These are phyloP conservation scores for Saccopteryx bilineata DNA, from an alignment of 2,113 vertebrate species.

Conservation along the genomic window DNA sequence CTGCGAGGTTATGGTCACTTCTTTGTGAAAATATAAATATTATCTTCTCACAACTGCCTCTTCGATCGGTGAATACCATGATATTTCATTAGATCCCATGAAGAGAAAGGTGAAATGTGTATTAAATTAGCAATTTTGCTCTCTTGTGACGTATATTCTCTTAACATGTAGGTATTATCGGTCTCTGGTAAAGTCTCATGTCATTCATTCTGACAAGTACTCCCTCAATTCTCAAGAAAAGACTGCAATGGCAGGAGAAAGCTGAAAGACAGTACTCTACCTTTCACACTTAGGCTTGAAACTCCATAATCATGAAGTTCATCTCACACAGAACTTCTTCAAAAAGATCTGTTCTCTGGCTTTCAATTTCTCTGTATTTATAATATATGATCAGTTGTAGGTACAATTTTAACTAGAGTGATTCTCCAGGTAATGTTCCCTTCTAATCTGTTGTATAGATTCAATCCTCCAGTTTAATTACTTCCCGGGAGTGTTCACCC, in stretches of 20 bases:
- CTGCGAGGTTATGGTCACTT: slow-evolving; percentile 77
- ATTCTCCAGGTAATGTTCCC: slow-evolving; percentile 94
- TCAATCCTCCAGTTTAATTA: slow-evolving; percentile 96
- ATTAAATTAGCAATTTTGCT: slow-evolving; percentile 94
- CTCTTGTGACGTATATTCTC: slow-evolving; percentile 97
- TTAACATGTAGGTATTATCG: slow-evolving; percentile 93
- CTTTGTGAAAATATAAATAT: slow-evolving; percentile 92
- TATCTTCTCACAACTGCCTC: slow-evolving; percentile 94
- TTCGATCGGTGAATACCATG: slow-evolving; percentile 93
- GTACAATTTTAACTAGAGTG: slow-evolving; percentile 91
- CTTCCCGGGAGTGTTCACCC: slow-evolving; percentile 95
- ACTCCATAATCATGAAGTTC: slow-evolving; percentile 98
- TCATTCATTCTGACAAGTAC: not conserved
- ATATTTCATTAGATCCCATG: slow-evolving; percentile 97
- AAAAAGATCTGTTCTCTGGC: slow-evolving; percentile 97
- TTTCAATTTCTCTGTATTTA: slow-evolving; percentile 96
- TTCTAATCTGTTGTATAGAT: slow-evolving; percentile 98
- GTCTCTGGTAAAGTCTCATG: slow-evolving; percentile 85
- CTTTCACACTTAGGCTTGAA: slow-evolving; percentile 96
- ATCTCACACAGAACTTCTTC: slow-evolving; percentile 98
- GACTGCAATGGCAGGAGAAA: not conserved
- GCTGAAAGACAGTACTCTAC: slow-evolving; percentile 69
- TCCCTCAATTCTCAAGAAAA: not conserved
- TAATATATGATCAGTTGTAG: slow-evolving; percentile 94
- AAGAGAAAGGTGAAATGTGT: slow-evolving; percentile 93